Percentiles rank a stretch among this genome's conserved stretches.
Evolutionary conservation across 2,113 vertebrate genomes (phyloP).

Genomic region (Hydropotes inermis): DNA sequence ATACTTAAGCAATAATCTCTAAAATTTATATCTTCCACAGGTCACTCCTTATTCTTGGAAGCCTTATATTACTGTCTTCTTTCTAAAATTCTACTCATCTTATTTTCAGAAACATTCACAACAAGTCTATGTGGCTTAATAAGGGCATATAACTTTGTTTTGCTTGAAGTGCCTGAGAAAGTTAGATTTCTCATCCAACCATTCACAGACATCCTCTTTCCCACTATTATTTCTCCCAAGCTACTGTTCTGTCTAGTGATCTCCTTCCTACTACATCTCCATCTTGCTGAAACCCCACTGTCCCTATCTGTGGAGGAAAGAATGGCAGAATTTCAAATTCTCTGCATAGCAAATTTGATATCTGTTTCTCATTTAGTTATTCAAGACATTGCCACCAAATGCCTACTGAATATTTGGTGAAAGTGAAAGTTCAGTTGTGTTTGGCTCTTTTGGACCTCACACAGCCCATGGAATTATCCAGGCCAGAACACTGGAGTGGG

Average conservation of each 20-base stretch:
- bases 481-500: not conserved
- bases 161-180: not conserved
- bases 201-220: not conserved
- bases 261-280: not conserved
- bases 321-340: not conserved
- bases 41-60: not conserved
- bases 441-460: not conserved
- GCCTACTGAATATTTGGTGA: not conserved
- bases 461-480: not conserved
- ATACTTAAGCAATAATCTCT: not conserved
- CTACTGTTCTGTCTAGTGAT: not conserved
- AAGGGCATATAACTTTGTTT: not conserved
- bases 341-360: not conserved
- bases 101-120: not conserved
- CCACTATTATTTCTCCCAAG: not conserved
- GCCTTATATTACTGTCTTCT: not conserved
- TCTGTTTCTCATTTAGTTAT: not conserved
- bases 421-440: not conserved
- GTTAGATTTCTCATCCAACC: not conserved
- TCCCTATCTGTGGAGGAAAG: not conserved
- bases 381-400: not conserved
- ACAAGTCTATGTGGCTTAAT: not conserved
- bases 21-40: not conserved
- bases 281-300: not conserved
- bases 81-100: not conserved